These are phyloP conservation scores for Plutella xylostella DNA, from an alignment of 2,888 invertebrate genomes.

Conservation along the genomic window DNA sequence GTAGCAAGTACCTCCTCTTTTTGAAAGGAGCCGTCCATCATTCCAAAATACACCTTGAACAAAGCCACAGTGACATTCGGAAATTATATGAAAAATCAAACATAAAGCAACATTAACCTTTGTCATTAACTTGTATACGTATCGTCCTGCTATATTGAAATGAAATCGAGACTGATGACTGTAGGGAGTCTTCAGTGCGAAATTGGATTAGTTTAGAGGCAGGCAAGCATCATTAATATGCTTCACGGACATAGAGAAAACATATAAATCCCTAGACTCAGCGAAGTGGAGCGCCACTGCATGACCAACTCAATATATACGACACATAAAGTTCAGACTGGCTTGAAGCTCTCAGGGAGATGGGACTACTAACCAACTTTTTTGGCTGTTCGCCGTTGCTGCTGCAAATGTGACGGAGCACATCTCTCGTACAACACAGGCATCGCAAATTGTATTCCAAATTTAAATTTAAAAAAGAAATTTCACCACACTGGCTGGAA, in stretches of 20 bases:
- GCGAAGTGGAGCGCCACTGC: background rate
- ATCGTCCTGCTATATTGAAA: no score
- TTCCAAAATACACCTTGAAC: no score
- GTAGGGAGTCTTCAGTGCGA: no score
- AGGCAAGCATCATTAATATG: constrained; percentile 29
- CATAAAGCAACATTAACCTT: no score
- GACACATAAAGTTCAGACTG: constrained; percentile 27
- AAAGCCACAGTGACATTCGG: no score
- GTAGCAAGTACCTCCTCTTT: no score
- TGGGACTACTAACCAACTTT: constrained; percentile 48
- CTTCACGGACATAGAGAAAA: constrained; percentile 27
- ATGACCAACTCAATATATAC: constrained; percentile 22
- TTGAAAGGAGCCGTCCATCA: no score
- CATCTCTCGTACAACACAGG: constrained; percentile 52
- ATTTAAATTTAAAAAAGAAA: constrained; percentile 18
- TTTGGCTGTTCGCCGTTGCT: constrained; percentile 31
- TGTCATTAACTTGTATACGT: no score
- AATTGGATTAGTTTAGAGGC: no score
- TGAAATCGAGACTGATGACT: no score
- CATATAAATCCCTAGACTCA: constrained; percentile 22
- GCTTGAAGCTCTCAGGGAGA: constrained; percentile 7
- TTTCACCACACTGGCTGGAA: constrained; percentile 13
- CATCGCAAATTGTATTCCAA: constrained; percentile 28
- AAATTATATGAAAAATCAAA: no score
- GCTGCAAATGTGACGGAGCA: constrained; percentile 40